These are phyloP conservation scores for Chrysolina oricalcia DNA, from an alignment of 2,888 invertebrate species.

Conservation along the genomic window DNA sequence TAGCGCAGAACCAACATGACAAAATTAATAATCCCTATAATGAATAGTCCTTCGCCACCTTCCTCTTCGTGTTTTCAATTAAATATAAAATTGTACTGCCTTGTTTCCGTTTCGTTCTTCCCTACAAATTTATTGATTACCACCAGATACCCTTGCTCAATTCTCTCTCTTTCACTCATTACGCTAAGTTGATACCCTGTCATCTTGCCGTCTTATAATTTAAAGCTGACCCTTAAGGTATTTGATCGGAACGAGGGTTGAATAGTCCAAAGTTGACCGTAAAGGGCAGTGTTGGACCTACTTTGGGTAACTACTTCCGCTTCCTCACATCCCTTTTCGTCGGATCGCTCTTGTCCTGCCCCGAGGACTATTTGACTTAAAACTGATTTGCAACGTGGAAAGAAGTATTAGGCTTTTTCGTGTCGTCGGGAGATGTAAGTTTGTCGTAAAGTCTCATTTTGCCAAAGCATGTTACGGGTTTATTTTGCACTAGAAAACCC, in stretches of 20 bases:
- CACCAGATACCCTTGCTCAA: not conserved
- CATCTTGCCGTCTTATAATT: slow-evolving; percentile 53
- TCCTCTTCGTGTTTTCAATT: not conserved
- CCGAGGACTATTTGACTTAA: slow-evolving; percentile 48
- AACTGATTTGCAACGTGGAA: slow-evolving; percentile 18
- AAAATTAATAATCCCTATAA: no score
- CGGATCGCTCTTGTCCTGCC: slow-evolving; percentile 40
- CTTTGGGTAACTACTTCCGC: slow-evolving; percentile 52
- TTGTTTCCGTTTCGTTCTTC: not conserved
- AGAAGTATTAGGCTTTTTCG: slow-evolving; percentile 3
- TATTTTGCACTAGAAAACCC: no score
- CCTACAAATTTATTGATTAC: slow-evolving; percentile 26
- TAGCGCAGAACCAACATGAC: no score
- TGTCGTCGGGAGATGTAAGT: not conserved
- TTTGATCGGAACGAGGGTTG: slow-evolving; percentile 55
- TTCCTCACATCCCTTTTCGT: slow-evolving; percentile 52
- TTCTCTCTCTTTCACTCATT: slow-evolving; percentile 19
- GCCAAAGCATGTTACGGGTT: no score
- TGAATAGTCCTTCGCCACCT: no score
- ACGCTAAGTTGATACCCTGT: slow-evolving; percentile 43
- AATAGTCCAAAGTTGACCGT: slow-evolving; percentile 53
- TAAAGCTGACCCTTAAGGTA: slow-evolving; percentile 56
- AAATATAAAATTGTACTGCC: no score
- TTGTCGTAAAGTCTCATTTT: no score
- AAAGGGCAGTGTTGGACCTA: slow-evolving; percentile 52